These are phyloP conservation scores for Nibea coibor DNA, from an alignment of 2,113 vertebrate species.

Conservation along the genomic window DNA sequence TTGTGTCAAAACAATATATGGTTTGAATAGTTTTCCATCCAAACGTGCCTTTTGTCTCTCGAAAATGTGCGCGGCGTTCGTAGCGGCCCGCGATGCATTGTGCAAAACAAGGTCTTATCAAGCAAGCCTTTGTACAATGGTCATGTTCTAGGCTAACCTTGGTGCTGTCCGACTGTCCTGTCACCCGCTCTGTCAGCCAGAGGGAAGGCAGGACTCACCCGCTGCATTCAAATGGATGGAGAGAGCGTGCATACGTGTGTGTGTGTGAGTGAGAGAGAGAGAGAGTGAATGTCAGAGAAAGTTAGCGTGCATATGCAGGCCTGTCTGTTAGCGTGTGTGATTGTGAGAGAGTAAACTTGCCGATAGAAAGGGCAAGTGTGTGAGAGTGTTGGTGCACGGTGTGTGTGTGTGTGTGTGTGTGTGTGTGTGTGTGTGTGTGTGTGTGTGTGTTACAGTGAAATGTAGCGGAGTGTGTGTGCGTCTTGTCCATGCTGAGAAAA, in stretches of 20 bases:
- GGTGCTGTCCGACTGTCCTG: conserved; percentile 68
- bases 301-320: conserved; percentile 24
- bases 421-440: neutral
- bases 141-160: conserved; percentile 76
- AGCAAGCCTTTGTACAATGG: conserved; percentile 57
- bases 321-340: conserved; percentile 27
- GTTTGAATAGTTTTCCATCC: conserved; percentile 23
- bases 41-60: neutral
- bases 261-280: neutral
- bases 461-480: neutral
- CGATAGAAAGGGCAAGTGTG: neutral
- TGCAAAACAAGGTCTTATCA: conserved; percentile 57
- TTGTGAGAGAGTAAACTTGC: conserved; percentile 5
- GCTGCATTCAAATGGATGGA: conserved; percentile 57
- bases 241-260: neutral
- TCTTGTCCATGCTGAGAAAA: neutral
- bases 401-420: neutral
- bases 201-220: conserved; percentile 37
- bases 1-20: conserved; percentile 14
- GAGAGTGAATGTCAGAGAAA: conserved; percentile 41
- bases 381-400: neutral
- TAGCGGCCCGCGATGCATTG: neutral
- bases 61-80: neutral
- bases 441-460: neutral
- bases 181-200: conserved; percentile 67